phyloP scores from a whole-genome alignment of 1,140 invertebrate species.

The Lucilia cuprina region DNA sequence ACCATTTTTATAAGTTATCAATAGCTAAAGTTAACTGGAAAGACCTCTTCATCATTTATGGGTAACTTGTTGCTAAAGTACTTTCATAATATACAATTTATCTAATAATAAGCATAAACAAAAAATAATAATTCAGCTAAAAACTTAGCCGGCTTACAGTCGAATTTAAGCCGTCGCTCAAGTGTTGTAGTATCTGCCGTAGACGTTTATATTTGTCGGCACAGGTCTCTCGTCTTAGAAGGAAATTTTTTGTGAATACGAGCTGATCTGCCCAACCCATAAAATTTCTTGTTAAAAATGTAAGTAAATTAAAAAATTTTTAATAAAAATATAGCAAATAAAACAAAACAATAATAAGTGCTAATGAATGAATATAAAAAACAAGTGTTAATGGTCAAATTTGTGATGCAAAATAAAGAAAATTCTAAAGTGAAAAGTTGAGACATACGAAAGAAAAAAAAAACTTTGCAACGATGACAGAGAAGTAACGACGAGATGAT shows the following conservation, averaged over 20 bases:
- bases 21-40: no score
- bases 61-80: no score
- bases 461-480: constrained; percentile 48
- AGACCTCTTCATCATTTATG: no score
- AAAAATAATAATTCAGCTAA: neutral
- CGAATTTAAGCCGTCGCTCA: no score
- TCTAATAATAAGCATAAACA: no score
- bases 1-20: no score
- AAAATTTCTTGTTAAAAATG: constrained; percentile 39
- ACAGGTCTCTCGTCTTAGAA: neutral
- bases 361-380: neutral
- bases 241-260: constrained; percentile 13
- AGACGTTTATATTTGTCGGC: no score
- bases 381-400: constrained; percentile 3
- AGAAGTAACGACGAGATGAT: constrained; percentile 21
- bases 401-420: constrained; percentile 46
- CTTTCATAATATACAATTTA: no score
- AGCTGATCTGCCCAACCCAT: constrained; percentile 36
- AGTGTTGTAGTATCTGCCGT: no score
- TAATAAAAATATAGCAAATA: constrained; percentile 20
- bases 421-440: constrained; percentile 59
- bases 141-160: no score
- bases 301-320: constrained; percentile 39
- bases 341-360: neutral
- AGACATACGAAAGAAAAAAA: constrained; percentile 27